phyloP scores from a whole-genome alignment of 2,888 invertebrate species.

The Synergus laeviventris region DNA sequence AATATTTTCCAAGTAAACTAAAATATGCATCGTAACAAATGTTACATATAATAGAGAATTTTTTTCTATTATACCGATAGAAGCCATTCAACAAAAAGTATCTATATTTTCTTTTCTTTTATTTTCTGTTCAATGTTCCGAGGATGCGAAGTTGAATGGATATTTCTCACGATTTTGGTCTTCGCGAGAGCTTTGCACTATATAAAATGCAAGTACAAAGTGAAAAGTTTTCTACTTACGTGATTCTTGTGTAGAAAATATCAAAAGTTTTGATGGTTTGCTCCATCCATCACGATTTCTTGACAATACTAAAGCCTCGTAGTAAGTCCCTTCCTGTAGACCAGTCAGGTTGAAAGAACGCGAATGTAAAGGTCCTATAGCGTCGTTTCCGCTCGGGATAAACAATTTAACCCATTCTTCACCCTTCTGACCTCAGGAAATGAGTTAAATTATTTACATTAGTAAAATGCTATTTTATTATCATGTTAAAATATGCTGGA shows the following conservation, averaged over 20 bases:
- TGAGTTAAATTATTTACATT: neutral
- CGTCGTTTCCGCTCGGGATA: slow-evolving; percentile 78
- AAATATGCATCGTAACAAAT: neutral
- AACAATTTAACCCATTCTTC: slow-evolving; percentile 82
- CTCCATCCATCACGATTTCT: slow-evolving; percentile 93
- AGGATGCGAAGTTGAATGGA: neutral
- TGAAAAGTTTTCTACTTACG: slow-evolving; percentile 76
- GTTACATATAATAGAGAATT: neutral
- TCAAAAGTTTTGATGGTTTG: slow-evolving; percentile 84
- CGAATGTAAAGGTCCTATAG: slow-evolving; percentile 84
- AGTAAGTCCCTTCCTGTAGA: slow-evolving; percentile 84
- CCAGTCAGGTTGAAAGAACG: slow-evolving; percentile 86
- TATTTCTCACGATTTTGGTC: neutral
- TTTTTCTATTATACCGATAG: neutral
- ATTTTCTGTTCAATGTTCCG: neutral
- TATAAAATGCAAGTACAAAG: neutral
- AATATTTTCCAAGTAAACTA: neutral
- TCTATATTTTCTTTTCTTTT: neutral
- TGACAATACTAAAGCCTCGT: slow-evolving; percentile 87
- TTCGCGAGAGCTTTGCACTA: neutral
- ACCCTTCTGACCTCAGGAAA: slow-evolving; percentile 53
- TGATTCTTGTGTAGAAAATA: slow-evolving; percentile 87
- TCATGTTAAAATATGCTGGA: too few species aligned
- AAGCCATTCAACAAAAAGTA: neutral
- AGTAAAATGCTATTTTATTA: neutral